A percentile compares a stretch with the other conserved stretches of the same genome.
These are phyloP conservation scores for Schizopygopsis malacanthus DNA, from an alignment of 2,797 vertebrate species.

Conservation along the genomic window DNA sequence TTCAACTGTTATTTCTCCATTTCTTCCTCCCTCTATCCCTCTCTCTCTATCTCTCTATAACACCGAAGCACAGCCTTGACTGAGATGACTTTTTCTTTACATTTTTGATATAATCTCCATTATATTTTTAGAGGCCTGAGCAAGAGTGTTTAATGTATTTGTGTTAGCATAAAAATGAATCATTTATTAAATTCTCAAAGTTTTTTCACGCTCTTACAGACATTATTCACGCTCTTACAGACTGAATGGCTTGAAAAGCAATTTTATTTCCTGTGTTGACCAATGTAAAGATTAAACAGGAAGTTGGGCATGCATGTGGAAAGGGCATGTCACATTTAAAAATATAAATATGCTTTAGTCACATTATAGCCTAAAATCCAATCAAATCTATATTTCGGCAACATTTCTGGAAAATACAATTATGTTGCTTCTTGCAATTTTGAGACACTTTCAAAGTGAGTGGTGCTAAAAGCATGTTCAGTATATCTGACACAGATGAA, in stretches of 20 bases:
- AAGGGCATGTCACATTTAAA: background rate
- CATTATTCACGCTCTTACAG: background rate
- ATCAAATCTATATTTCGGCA: background rate
- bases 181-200: background rate
- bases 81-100: background rate
- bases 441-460: background rate
- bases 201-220: background rate
- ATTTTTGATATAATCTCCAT: background rate
- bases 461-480: too few relatives aligned
- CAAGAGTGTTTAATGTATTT: background rate
- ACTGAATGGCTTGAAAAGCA: background rate
- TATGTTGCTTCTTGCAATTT: background rate
- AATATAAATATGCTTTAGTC: background rate
- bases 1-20: slow-evolving; percentile 5
- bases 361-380: background rate
- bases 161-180: background rate
- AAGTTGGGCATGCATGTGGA: background rate
- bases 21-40: background rate
- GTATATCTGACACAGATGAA: background rate
- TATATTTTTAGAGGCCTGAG: background rate
- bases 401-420: background rate
- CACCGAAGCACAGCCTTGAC: background rate
- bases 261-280: background rate
- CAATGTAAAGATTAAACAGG: background rate
- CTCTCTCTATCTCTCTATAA: too few relatives aligned